Evolutionary conservation across 1,140 invertebrate genomes (phyloP).

Genomic region (Ceratitis capitata): DNA sequence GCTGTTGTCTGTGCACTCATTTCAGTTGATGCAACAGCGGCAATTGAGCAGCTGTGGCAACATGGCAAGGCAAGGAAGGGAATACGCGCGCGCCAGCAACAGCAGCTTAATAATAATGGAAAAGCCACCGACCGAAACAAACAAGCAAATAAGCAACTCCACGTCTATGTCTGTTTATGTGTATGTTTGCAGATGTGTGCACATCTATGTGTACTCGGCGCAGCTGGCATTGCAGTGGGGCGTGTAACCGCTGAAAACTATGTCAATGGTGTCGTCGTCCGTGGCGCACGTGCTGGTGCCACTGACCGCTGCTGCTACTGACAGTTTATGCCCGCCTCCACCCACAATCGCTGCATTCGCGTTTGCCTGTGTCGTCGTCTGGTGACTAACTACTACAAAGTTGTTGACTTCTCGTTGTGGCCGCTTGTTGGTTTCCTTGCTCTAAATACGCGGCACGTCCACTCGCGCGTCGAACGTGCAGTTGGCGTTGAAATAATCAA

Average conservation of each 20-base stretch:
- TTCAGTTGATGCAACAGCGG: neutral
- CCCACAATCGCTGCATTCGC: neutral
- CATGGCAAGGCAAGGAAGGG: neutral
- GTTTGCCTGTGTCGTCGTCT: neutral
- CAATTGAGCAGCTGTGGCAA: conserved; percentile 2
- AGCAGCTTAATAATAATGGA: conserved; percentile 21
- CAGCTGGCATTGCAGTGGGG: neutral
- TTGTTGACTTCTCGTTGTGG: neutral
- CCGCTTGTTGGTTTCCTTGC: neutral
- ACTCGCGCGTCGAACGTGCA: neutral
- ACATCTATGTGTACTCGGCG: neutral
- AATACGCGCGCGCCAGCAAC: neutral
- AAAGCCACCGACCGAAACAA: neutral
- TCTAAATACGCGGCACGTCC: neutral
- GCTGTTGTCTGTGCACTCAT: neutral
- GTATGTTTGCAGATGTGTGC: neutral
- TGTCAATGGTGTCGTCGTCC: conserved; percentile 27
- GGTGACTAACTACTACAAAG: conserved; percentile 26
- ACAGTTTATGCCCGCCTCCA: neutral
- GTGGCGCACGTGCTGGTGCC: neutral
- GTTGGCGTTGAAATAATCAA: neutral
- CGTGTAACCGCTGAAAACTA: neutral
- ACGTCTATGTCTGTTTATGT: neutral
- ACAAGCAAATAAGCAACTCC: neutral
- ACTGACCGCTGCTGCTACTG: conserved; percentile 27